Evolutionary conservation across 2,113 vertebrate genomes (phyloP).

Genomic region (Callocephalon fimbriatum): DNA sequence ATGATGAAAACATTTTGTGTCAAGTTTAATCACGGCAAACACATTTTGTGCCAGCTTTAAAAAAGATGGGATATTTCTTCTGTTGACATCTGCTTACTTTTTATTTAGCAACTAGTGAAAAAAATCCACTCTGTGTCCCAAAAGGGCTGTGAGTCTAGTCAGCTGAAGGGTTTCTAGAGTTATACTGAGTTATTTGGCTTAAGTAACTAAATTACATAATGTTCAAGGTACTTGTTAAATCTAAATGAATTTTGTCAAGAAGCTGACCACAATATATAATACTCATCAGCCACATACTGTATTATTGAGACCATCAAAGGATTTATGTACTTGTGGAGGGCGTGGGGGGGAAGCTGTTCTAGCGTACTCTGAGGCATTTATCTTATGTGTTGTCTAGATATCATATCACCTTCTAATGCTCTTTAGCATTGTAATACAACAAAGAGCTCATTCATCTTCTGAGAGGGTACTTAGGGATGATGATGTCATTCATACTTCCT

Average conservation of each 20-base stretch:
- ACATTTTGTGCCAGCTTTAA: constrained; percentile 3
- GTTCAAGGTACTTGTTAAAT: constrained; percentile 37
- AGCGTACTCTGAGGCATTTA: constrained; percentile 63
- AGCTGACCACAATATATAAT: constrained; percentile 34
- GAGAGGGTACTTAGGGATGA: constrained; percentile 69
- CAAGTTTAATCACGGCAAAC: constrained; percentile 9
- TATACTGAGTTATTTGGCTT: not conserved
- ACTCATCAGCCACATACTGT: constrained; percentile 31
- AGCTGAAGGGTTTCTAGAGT: not conserved
- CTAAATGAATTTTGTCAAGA: constrained; percentile 40
- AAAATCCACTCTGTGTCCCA: not conserved
- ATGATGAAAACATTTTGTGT: not conserved
- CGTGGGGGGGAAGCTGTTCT: constrained; percentile 25
- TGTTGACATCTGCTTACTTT: constrained; percentile 36
- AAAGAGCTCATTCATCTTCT: constrained; percentile 73
- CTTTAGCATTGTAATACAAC: constrained; percentile 80
- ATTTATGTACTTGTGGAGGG: constrained; percentile 51
- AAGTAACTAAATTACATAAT: constrained; percentile 36
- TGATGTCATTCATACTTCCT: constrained; percentile 84
- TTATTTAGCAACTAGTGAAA: constrained; percentile 48
- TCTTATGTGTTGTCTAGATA: constrained; percentile 76
- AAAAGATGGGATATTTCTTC: constrained; percentile 4
- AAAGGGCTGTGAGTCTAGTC: not conserved
- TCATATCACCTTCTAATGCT: constrained; percentile 82
- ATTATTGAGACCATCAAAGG: constrained; percentile 42